These are phyloP conservation scores for Pogonognathellus flavescens DNA, from an alignment of 1,140 invertebrate genomes.

Conservation along the genomic window DNA sequence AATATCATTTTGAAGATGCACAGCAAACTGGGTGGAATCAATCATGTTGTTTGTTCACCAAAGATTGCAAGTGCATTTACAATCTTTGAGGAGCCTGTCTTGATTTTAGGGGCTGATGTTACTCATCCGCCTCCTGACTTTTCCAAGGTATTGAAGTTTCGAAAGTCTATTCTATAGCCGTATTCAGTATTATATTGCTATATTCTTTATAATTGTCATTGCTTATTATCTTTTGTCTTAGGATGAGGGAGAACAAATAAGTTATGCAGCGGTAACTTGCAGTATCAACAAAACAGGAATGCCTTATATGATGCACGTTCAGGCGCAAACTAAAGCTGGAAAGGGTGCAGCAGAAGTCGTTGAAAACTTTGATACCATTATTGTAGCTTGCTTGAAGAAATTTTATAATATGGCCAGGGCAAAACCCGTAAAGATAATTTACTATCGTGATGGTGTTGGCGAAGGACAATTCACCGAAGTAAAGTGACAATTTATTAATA, in stretches of 20 bases:
- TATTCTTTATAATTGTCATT: neutral
- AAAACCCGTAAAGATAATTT: conserved; percentile 69
- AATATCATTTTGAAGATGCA: conserved; percentile 90
- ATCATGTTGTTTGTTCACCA: conserved; percentile 75
- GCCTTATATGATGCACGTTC: conserved; percentile 64
- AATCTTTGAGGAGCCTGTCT: conserved; percentile 71
- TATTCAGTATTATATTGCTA: no score
- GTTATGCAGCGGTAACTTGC: conserved; percentile 64
- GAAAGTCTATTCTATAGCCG: no score
- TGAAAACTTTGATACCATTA: conserved; percentile 66
- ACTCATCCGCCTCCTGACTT: conserved; percentile 83
- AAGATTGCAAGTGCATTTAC: conserved; percentile 59
- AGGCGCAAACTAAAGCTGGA: conserved; percentile 61
- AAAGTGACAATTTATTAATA: neutral
- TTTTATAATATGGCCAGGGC: conserved; percentile 63
- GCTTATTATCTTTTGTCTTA: neutral
- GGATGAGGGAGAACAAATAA: conserved; percentile 22
- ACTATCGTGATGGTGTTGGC: conserved; percentile 72
- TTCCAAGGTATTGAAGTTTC: neutral
- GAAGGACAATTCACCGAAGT: conserved; percentile 72
- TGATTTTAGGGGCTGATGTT: conserved; percentile 89
- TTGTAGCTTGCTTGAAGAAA: conserved; percentile 66
- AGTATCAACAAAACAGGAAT: conserved; percentile 59
- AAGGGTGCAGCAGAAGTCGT: conserved; percentile 68
- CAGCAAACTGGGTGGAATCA: conserved; percentile 87